phyloP scores from a whole-genome alignment of 1,140 invertebrate genomes.

The Temnothorax nylanderi region DNA sequence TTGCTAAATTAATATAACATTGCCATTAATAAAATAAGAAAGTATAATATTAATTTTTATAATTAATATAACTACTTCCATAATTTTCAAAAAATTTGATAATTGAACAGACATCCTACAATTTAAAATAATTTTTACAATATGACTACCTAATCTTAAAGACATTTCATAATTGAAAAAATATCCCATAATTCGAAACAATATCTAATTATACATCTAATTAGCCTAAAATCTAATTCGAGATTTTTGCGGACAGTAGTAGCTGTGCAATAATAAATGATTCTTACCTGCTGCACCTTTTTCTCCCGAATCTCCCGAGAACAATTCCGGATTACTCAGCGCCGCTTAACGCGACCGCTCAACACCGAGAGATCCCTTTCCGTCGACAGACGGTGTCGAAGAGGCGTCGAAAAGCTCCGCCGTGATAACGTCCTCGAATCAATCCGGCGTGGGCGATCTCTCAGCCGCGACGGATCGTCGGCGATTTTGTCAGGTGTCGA shows the following conservation, averaged over 20 bases:
- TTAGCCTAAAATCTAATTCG: neutral
- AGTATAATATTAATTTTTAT: too few relatives aligned
- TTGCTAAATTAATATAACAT: neutral
- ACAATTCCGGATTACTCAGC: conserved; percentile 10
- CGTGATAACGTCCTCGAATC: conserved; percentile 8
- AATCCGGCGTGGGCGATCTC: conserved; percentile 47
- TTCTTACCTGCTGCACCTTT: conserved; percentile 44
- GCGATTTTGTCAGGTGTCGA: conserved; percentile 38
- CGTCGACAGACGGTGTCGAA: neutral
- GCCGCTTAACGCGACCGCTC: neutral
- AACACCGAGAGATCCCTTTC: neutral
- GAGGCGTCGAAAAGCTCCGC: conserved; percentile 1
- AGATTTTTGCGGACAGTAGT: neutral
- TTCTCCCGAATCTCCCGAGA: conserved; percentile 10
- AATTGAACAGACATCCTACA: neutral
- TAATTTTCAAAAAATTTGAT: too few relatives aligned
- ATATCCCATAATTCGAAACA: neutral
- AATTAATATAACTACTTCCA: neutral
- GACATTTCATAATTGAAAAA: neutral
- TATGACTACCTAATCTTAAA: neutral
- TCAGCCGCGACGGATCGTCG: conserved; percentile 53
- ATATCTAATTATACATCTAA: neutral
- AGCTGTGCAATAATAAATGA: neutral
- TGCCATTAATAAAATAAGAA: neutral
- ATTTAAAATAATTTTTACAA: neutral